A percentile compares a stretch with the other conserved stretches of the same genome.
Conservation (phyloP, 2,113 vertebrate species). For the Forbesichthys agassizii region DNA sequence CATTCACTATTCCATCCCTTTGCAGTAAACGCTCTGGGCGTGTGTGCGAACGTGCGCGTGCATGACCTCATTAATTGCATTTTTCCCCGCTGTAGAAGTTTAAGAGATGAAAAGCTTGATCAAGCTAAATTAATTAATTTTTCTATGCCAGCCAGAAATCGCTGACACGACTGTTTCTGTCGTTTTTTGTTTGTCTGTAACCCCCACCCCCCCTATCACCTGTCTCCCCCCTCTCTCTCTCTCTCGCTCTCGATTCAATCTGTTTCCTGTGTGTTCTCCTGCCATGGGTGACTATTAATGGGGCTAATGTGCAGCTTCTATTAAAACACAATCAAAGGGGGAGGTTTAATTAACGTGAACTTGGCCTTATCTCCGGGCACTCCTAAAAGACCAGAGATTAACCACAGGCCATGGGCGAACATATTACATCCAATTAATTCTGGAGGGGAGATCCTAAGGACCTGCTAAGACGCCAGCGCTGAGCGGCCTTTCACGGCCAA, state of each 20-base stretch:
- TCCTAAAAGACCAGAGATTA: slow-evolving; percentile 89
- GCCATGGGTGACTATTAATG: slow-evolving; percentile 84
- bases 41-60: slow-evolving; percentile 72
- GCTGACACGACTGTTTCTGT: slow-evolving; percentile 93
- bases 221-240: slow-evolving; percentile 20
- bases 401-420: slow-evolving; percentile 82
- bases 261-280: slow-evolving; percentile 57
- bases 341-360: slow-evolving; percentile 96
- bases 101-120: slow-evolving; percentile 99
- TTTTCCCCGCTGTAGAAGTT: slow-evolving; percentile 96
- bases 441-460: slow-evolving; percentile 86
- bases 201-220: slow-evolving; percentile 7
- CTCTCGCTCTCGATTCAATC: slow-evolving; percentile 49
- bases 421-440: slow-evolving; percentile 96
- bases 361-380: slow-evolving; percentile 85
- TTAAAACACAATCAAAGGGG: slow-evolving; percentile 92
- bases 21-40: background rate
- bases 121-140: slow-evolving; percentile 99
- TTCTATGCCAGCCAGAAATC: slow-evolving; percentile 77
- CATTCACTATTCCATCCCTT: background rate
- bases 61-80: slow-evolving; percentile 99
- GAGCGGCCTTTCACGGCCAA: slow-evolving; percentile 75
- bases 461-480: slow-evolving; percentile 81
- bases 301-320: slow-evolving; percentile 87
- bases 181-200: slow-evolving; percentile 2